Base-by-base conservation (phyloP, 2,113 vertebrate genomes). In the Oryzias javanicus region DNA sequence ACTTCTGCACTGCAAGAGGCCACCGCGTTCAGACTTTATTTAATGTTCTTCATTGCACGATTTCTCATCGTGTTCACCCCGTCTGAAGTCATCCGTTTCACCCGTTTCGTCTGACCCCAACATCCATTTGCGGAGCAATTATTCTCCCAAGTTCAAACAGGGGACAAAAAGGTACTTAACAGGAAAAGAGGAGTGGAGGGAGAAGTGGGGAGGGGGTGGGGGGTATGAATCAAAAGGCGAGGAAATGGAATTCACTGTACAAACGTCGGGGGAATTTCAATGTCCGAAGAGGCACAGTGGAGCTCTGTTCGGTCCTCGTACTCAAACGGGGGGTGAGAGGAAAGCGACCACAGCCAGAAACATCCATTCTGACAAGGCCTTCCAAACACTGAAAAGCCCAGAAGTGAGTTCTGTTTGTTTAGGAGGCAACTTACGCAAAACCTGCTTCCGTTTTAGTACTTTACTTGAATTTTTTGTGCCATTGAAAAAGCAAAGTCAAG, bases 181-280 rank as follows among this genome's bases (percentile, higher is more conserved):
- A 53, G 70, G 12, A 25, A 41, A 18, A 35, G 47, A 61, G 70
- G 72, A 58, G 22, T 53, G 19, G 46, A 55, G 47, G 18, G 5
- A 22, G 42, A 25, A 42, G 54, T 61, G 72, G 57, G 42, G 53
- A 67, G 72, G 57, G 55, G 42, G 54, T 64, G 72, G 57, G 60
- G 41, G 56, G 67, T 66, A 80, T 77, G 81, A 85, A 68, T 86
- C 78, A 83, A 84, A 85, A 86, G 84, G 65, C 67, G 25, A 75
- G 82, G 79, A 89, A 88, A 86, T 85, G 79, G 83, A 87, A 84
- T 83, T 85, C 70, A 86, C 82, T 82, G 82, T 78, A 85, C 82
- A 86, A 83, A 86, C 70, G 81, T 67, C 24, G 6, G 59, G 83
- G 77, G 81, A 82, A 80, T 81, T 71, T 80, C 68, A 83, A 81